Evolutionary conservation across 2,113 vertebrate genomes (phyloP).

Genomic region (Actenoides hombroni): DNA sequence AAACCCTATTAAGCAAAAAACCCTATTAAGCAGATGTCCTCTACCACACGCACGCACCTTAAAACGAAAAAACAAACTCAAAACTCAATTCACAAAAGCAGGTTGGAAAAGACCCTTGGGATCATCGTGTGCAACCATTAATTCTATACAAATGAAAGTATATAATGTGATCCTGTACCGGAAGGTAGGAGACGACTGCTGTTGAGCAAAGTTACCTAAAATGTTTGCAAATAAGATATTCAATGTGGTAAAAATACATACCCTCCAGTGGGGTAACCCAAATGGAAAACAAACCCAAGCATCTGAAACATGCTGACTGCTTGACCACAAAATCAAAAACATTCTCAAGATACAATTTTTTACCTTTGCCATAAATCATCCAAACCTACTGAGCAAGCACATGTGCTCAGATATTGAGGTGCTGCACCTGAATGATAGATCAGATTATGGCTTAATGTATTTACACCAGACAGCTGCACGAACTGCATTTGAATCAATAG

Average conservation of each 20-base stretch:
- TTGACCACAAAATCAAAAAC: background rate
- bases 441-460: background rate
- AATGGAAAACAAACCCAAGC: background rate
- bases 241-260: background rate
- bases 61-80: background rate
- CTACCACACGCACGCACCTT: background rate
- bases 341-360: background rate
- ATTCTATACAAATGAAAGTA: background rate
- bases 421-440: background rate
- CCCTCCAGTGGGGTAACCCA: background rate
- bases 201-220: background rate
- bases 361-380: background rate
- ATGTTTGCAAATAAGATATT: background rate
- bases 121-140: too few relatives aligned
- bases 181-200: background rate
- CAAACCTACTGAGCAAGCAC: background rate
- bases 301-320: background rate
- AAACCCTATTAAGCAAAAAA: background rate
- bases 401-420: background rate
- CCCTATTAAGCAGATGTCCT: too few relatives aligned
- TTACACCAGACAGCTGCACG: rapidly evolving
- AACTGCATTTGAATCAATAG: background rate
- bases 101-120: too few relatives aligned
- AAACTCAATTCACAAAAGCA: too few relatives aligned
- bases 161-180: background rate